Evolutionary conservation across 2,797 vertebrate genomes (phyloP), one percentile per base, ranked within the genome.

Genomic region (Karalla daura): DNA sequence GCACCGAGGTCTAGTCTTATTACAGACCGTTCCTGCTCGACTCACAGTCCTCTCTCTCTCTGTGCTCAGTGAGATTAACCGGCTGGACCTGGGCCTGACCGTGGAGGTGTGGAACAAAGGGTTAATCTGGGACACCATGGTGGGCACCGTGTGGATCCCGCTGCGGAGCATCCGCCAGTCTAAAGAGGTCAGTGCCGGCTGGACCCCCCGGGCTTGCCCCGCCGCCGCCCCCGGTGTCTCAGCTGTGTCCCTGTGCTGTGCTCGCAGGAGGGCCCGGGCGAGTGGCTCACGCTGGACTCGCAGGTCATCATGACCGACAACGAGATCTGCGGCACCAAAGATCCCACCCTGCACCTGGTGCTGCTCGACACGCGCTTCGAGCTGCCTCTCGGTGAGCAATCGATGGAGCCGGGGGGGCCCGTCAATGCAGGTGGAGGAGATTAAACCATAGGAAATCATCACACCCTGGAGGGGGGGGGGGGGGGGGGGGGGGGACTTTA

Each of bases 51-150:
- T 74, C 1, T 45, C 15, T 74, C 17, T 67, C 24, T 65, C 79
- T 92, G 90, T 69, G 6, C 52, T 11, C 78, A 99, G 98, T 14
- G 98, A 99, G 91, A 99, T 99, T 59, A 99, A 95, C 86, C 93
- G 97, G 1, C 87, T 99, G 45, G 98, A 99, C 81, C 88, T 98
- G 70, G 98, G 98, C 70, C 92, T 99, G 78, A 97, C 96, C 0
- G 97, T 96, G 47, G 98, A 98, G 85, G 94, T 98, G 78, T 99
- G 97, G 98, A 98, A 97, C 88, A 99, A 99, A 86, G 98, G 98
- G 5, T 93, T 99, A 39, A 99, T 99, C 86, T 99, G 98, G 98
- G 98, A 99, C 93, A 99, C 97, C 3, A 99, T 98, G 97, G 96
- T 99, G 23, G 98, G 97, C 51, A 98, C 93, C 0, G 95, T 99